These are phyloP conservation scores for Holothuria glaberrima DNA, from an alignment of 35 echinoderm and acorn worm genomes.

Conservation along the genomic window DNA sequence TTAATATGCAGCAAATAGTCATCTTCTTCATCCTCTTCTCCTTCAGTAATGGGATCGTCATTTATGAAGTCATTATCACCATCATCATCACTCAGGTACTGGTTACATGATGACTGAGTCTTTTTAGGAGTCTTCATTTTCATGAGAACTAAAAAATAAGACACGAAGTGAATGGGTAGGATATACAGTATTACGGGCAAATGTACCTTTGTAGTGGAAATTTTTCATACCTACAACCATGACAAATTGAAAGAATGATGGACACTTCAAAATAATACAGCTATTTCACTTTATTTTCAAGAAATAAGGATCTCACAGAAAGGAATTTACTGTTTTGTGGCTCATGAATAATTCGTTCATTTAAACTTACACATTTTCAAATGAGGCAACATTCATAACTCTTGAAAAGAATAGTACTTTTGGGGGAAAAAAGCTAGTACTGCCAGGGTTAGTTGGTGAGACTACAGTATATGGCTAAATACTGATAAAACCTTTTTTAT, in stretches of 20 bases:
- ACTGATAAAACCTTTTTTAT: no score
- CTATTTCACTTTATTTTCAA: not conserved
- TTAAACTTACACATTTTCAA: not conserved
- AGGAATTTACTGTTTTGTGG: not conserved
- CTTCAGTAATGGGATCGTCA: conserved; percentile 49
- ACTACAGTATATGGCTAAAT: no score
- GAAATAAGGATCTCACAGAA: no score
- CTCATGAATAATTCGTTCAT: not conserved
- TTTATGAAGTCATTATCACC: conserved; percentile 78
- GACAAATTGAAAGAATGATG: no score
- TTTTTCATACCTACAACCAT: no score
- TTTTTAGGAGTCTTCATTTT: conserved; percentile 70
- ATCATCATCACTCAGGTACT: conserved; percentile 25
- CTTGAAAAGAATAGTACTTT: not conserved
- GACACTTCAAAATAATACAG: not conserved
- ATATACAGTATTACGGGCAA: no score
- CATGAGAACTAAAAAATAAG: conserved; percentile 56
- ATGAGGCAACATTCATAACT: not conserved
- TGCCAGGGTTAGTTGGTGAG: no score
- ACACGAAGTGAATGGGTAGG: not conserved
- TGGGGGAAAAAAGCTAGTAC: no score
- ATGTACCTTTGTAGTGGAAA: no score
- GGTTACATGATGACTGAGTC: not conserved
- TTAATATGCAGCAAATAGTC: conserved; percentile 56
- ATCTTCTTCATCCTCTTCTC: conserved; percentile 48